Evolutionary conservation across 2,888 invertebrate genomes (phyloP), one percentile per base, ranked within the genome.

Genomic region (Rosalia funebris): DNA sequence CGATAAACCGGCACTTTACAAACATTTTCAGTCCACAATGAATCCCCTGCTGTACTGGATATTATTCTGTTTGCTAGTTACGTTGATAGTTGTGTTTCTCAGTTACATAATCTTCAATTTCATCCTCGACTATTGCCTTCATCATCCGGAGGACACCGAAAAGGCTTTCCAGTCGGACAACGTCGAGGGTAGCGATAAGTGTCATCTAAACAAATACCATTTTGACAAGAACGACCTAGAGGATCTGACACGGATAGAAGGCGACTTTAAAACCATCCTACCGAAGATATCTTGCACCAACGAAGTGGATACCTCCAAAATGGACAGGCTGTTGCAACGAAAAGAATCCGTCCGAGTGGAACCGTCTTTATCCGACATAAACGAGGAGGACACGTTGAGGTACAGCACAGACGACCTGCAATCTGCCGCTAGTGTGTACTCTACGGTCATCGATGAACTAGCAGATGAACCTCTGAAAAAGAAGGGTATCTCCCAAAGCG

Each of bases 31-130:
- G 60, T 62, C 20, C 55, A 63, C 56, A 57, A 71, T 71, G 71
- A 60, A 59, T 53, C 50, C 62, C 16, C 15, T 62, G 16, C 42
- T 69, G 31, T 71, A 67, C 60, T 70, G 70, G 70, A 42, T 63
- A 11, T 16, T 66, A 44, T 53, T 71, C 1, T 12, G 55, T 9
- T 19, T 60, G 5, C 58, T 71, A 44, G 55, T 63, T 15, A 11
- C 25, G 42, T 41, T 65, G 47, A 57, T 70, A 60, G 60, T 61
- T 9, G 55, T 63, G n/a, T 39, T 69, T n/a, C 53, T 63, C 25
- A 34, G 60, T 7, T 68, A 66, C 47, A 48, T 68, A 10, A 34
- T 60, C 10, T 47, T 62, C 41, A 66, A 45, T 41, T 11, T 70
- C 3, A 52, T 61, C 16, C 17, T 44, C 31, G 64, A 67, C 31